Base-by-base conservation (phyloP, 2,888 invertebrate species). In the Phasia obesa region DNA sequence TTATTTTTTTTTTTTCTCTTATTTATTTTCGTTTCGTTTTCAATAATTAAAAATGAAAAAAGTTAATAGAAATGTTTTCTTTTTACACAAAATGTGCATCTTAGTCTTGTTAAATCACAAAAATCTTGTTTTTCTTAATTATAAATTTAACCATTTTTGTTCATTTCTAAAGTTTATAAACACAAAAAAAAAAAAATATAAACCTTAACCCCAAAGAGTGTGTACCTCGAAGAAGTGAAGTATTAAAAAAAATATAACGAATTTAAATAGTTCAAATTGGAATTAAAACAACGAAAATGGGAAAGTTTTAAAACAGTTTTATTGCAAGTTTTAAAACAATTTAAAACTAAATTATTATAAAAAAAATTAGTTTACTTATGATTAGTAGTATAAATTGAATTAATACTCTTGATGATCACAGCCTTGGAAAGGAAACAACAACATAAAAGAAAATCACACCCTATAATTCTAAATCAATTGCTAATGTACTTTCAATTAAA, bases 271-370 rank as follows among this genome's bases (percentile, higher is more conserved):
- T 15, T 42, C 65, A 49, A 69, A 67, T 25, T 47, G 59, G 65
- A 76, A 83, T 79, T 83, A 83, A 83, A 83, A 83, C 83, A 83
- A 83, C 83, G 71, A 38, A 64, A 69, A 69, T 73, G 75, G 74
- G 31, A 70, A 83, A 79, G 79, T 79, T 83, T 83, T 83, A 75
- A 83, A 83, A 79, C 79, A 79, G 49, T 83, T 83, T 35, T 83
- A 83, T 83, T 83, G 79, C 27, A 76, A 71, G 83, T 83, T 79
- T 83, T 83, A 83, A 79, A 83, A 83, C 79, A 83, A 82, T 78
- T 78, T 53, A 82, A 71, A 75, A 71, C 75, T 83, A 83, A 75
- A 74, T 83, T 80, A 73, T 69, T 74, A 80, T 60, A 55, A 62
- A 65, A 60, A 79, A 31, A n/a, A n/a, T n/a, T 67, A 79, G 31